These are phyloP conservation scores for Drosophila hamatofila DNA, from an alignment of 2,888 invertebrate species.

Conservation along the genomic window DNA sequence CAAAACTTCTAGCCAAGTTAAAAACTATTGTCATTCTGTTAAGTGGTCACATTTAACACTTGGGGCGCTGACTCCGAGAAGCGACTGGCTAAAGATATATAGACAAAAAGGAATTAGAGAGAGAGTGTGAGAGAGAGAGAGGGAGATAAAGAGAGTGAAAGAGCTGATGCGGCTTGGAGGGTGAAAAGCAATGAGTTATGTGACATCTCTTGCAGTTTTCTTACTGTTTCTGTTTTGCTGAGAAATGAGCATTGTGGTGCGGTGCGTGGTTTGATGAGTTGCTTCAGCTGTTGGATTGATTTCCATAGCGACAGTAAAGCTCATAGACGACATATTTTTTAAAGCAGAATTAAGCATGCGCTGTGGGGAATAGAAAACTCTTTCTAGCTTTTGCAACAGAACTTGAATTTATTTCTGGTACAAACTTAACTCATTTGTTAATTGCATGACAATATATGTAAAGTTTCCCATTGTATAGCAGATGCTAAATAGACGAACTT, in stretches of 20 bases:
- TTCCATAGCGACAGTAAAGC: constrained; percentile 15
- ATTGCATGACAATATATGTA: no score
- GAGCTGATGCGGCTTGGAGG: no score
- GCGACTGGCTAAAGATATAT: constrained; percentile 22
- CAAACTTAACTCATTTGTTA: no score
- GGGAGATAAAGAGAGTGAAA: no score
- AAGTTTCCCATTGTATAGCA: not conserved
- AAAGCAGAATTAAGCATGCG: constrained; percentile 27
- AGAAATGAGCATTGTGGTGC: constrained; percentile 39
- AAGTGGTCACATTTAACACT: constrained; percentile 82
- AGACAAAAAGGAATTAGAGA: constrained; percentile 13
- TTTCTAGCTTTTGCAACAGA: no score
- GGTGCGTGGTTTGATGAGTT: constrained; percentile 12
- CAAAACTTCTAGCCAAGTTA: constrained; percentile 82
- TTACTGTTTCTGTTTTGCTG: constrained; percentile 34
- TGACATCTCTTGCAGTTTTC: constrained; percentile 40
- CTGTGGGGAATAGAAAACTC: not conserved
- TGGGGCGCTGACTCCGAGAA: constrained; percentile 64
- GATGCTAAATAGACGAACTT: not conserved
- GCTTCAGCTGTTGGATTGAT: constrained; percentile 14
- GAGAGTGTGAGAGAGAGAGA: not conserved
- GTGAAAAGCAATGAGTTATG: constrained; percentile 56
- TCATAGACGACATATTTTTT: not conserved
- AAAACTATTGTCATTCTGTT: constrained; percentile 82
- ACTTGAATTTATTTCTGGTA: no score